Evolutionary conservation across 2,797 vertebrate genomes (phyloP).

Genomic region (Ambastaia sidthimunki): DNA sequence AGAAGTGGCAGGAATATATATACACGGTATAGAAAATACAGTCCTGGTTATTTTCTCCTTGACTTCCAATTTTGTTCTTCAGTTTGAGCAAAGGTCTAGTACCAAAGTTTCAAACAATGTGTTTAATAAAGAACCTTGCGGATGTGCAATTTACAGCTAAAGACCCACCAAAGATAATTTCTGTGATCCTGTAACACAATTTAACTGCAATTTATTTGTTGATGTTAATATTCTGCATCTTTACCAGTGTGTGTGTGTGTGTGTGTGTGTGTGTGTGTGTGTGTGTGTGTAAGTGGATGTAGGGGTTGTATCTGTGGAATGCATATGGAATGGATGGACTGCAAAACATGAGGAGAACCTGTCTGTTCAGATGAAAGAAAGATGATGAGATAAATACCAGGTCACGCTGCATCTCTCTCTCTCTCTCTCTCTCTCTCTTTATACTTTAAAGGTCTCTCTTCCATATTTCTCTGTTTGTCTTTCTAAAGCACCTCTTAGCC

Average conservation of each 20-base stretch:
- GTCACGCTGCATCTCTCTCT: conserved; percentile 26
- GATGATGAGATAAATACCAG: conserved; percentile 47
- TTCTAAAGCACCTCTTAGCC: not conserved
- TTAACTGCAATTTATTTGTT: not conserved
- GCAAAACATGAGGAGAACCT: conserved; percentile 67
- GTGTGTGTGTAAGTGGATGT: conserved; percentile 14
- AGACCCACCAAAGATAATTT: not conserved
- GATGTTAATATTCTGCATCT: not conserved
- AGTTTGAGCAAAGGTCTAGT: not conserved
- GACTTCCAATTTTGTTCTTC: no score
- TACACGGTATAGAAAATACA: no score
- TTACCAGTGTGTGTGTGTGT: not conserved
- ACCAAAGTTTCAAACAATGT: not conserved
- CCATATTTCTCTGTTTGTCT: not conserved
- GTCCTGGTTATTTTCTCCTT: no score
- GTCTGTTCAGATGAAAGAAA: conserved; percentile 70
- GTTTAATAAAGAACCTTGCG: not conserved
- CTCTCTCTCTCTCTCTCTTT: conserved; percentile 21
- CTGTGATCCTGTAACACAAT: not conserved
- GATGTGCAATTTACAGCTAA: not conserved
- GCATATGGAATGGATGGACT: conserved; percentile 56
- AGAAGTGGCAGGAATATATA: not conserved
- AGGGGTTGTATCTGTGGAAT: conserved; percentile 69
- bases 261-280: not conserved
- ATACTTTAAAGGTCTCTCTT: not conserved